Evolutionary conservation across 2,797 vertebrate genomes (phyloP), one percentile per base, ranked within the genome.

Genomic region (Falco novaeseelandiae): DNA sequence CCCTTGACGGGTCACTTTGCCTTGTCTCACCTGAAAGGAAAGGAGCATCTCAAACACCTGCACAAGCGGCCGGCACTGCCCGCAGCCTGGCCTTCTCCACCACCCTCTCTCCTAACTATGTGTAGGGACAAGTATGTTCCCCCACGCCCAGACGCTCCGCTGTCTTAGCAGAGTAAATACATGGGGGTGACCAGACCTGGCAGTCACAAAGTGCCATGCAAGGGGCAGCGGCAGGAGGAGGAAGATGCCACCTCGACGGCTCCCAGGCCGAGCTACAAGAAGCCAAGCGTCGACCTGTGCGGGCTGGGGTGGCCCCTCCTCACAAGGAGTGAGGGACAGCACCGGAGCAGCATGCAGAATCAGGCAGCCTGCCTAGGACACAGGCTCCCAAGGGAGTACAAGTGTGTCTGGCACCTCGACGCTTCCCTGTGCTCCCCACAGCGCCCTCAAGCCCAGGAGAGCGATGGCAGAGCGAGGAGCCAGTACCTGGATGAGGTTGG

Each of bases 401-500:
- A 48, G 51, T 2, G 5, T 15, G 59, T 55, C 48, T 14, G 54
- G 26, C 51, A 78, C 40, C 57, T 63, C 22, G 2, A 11, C 0
- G 2, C 15, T 20, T 52, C 49, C 65, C 10, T 0, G 14, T 8
- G 62, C 19, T 17, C 51, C 58, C 40, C 2, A 0, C 51, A 30
- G 83, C 6, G 46, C 62, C 36, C 71, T 46, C 62, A 12, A 61
- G 8, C 10, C 71, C 80, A 7, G 2, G 32, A 54, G 36, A 66
- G 59, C 0, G 0, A 29, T 0, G 5, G 66, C 58, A 26, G 81
- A 23, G 17, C 0, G 0, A 6, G 20, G 27, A 83, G 42, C 8
- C 46, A 1, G 52, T 97, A 99, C 99, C 99, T 99, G 99, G 95
- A 99, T 99, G 95, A 99, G 99, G 97, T 99, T 99, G 91, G 99